These are phyloP conservation scores for Melipona beecheii DNA, from an alignment of 2,888 invertebrate species.

Conservation along the genomic window DNA sequence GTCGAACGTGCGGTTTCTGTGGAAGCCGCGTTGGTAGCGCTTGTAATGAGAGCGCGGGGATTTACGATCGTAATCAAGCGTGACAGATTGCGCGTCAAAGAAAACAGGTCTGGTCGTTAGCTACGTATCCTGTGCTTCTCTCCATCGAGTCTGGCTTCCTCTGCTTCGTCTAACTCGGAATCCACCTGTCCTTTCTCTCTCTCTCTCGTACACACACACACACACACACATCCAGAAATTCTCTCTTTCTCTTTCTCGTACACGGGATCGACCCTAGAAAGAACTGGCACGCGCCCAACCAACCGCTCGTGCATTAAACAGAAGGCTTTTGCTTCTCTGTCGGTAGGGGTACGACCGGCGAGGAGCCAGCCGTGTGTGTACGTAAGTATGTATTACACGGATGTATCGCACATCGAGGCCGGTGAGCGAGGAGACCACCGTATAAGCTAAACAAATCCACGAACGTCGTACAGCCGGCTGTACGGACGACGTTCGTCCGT, in stretches of 20 bases:
- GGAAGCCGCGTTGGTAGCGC: constrained; percentile 7
- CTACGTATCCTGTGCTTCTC: constrained; percentile 36
- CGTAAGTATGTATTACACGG: constrained; percentile 22
- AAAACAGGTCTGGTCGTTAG: constrained; percentile 60
- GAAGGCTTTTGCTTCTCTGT: constrained; percentile 49
- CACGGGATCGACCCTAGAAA: constrained; percentile 38
- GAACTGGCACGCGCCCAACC: constrained; percentile 69
- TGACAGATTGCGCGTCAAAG: constrained; percentile 62
- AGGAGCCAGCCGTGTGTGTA: neutral
- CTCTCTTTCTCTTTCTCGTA: neutral
- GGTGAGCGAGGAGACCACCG: constrained; percentile 23
- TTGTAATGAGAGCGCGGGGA: constrained; percentile 51
- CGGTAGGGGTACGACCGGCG: neutral
- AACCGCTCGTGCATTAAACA: constrained; percentile 63
- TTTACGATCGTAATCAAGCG: constrained; percentile 64
- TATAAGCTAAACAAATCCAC: constrained; percentile 69
- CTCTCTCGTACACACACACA: neutral
- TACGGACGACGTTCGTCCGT: constrained; percentile 9
- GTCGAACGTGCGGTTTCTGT: constrained; percentile 14
- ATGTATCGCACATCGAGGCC: neutral
- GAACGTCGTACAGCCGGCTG: constrained; percentile 5
- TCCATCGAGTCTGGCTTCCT: constrained; percentile 17
- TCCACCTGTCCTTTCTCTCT: neutral
- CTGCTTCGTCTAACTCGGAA: constrained; percentile 4
- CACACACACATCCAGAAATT: neutral